Evolutionary conservation across 1,140 invertebrate genomes (phyloP), one percentile per base, ranked within the genome.

Genomic region (Mamestra configurata): DNA sequence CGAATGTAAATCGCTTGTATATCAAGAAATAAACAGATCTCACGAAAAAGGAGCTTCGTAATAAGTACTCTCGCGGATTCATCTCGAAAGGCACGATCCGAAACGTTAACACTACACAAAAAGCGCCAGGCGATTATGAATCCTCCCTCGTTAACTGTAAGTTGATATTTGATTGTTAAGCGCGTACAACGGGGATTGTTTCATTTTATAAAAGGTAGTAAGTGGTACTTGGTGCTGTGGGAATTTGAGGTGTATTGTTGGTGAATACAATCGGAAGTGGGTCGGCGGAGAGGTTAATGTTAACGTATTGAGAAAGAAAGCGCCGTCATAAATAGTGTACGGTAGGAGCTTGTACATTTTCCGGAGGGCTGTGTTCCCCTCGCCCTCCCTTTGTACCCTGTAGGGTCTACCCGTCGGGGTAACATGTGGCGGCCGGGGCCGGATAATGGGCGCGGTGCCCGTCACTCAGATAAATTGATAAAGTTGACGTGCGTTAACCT

Each of bases 1-100:
- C 57, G 80, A 83, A 59, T 73, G 53, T 31, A 80, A 85, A 84
- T 84, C 20, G 77, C 70, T 68, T 71, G 57, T 61, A 40, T n/a
- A 15, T 66, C 24, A 18, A 77, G 37, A 61, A 77, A 49, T 43
- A 27, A 49, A 77, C 59, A 20, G 75, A 53, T 77, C 59, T 77
- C 61, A 55, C 61, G 75, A 77, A 77, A 77, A 55, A 77, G n/a
- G 27, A 46, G 46, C 49, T 15, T 79, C 82, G 78, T 80, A 79
- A 79, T 81, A 85, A 85, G 77, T 84, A 80, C 79, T 70, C 84
- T 86, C 81, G 78, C 70, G 72, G 82, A 82, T 85, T 84, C 79
- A 79, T 79, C 77, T 81, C 73, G 43, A 59, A 61, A 71, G 24
- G 27, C 57, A 37, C 61, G 70, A 53, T 49, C 53, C 31, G 55